These are phyloP conservation scores for Ptilodon capucinus DNA, from an alignment of 2,888 invertebrate genomes.

Conservation along the genomic window DNA sequence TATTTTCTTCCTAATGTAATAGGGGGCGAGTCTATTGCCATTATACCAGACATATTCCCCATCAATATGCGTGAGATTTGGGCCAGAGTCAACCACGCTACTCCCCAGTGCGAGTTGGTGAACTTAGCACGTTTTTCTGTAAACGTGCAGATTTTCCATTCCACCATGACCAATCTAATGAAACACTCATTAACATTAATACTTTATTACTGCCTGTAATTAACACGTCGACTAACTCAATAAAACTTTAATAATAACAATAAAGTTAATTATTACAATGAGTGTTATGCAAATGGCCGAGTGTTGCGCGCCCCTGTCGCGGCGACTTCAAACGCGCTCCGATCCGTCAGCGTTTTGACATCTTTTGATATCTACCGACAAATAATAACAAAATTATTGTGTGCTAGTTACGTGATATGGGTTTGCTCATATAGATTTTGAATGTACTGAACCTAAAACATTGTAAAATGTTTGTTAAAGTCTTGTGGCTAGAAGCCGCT, in stretches of 20 bases:
- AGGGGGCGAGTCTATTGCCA: too few species aligned
- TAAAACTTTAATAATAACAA: conserved; percentile 32
- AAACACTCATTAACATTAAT: neutral
- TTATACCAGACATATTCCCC: too few species aligned
- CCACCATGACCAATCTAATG: too few species aligned
- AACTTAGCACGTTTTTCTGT: too few species aligned
- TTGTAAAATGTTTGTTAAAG: too few species aligned
- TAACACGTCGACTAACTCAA: conserved; percentile 41
- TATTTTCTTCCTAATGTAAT: too few species aligned
- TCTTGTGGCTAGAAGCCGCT: too few species aligned
- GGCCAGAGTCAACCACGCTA: too few species aligned
- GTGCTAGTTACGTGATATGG: conserved; percentile 34
- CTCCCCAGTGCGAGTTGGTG: too few species aligned
- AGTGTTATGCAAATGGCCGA: conserved; percentile 54
- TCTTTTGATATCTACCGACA: conserved; percentile 78
- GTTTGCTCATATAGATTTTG: conserved; percentile 10
- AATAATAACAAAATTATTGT: conserved; percentile 65
- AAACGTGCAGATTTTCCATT: too few species aligned
- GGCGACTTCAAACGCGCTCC: conserved; percentile 57
- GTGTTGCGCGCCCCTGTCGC: conserved; percentile 62
- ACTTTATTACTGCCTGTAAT: conserved; percentile 41
- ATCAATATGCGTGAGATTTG: too few species aligned
- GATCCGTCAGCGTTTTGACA: conserved; percentile 73
- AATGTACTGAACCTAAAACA: neutral
- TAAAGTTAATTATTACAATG: neutral